These are phyloP conservation scores for Scaptodrosophila latifasciaeformis DNA, from an alignment of 2,888 invertebrate species.

Conservation along the genomic window DNA sequence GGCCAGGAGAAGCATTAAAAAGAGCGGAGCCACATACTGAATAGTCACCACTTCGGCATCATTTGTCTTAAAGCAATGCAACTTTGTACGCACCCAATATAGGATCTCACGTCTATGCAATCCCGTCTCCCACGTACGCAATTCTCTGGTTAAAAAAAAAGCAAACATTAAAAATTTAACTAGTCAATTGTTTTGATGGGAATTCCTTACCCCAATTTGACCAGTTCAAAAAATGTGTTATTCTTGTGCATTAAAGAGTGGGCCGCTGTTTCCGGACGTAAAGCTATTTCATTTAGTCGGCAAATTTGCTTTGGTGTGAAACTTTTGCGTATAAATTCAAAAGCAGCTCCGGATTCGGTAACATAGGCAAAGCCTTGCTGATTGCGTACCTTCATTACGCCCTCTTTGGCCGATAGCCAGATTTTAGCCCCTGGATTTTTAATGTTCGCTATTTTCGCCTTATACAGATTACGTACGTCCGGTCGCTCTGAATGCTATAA, in stretches of 20 bases:
- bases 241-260: conserved; percentile 46
- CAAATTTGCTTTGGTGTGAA: conserved; percentile 72
- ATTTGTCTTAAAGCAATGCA: conserved; percentile 63
- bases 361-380: conserved; percentile 67
- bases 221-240: conserved; percentile 66
- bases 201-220: conserved; percentile 34
- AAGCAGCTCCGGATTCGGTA: conserved; percentile 61
- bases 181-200: neutral
- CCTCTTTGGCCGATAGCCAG: conserved; percentile 58
- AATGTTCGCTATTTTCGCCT: conserved; percentile 50
- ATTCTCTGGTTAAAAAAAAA: conserved; percentile 38
- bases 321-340: conserved; percentile 53
- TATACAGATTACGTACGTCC: conserved; percentile 55
- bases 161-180: neutral
- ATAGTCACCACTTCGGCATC: conserved; percentile 65
- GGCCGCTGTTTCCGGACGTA: conserved; percentile 52
- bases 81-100: conserved; percentile 60
- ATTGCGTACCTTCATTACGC: conserved; percentile 55
- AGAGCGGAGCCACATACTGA: conserved; percentile 70
- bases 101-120: conserved; percentile 53
- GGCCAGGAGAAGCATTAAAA: conserved; percentile 54
- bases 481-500: conserved; percentile 39
- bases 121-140: conserved; percentile 69
- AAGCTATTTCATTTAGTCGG: conserved; percentile 68
- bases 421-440: conserved; percentile 35